phyloP scores from a whole-genome alignment of 1,140 invertebrate genomes.

The Drosophila aff. region DNA sequence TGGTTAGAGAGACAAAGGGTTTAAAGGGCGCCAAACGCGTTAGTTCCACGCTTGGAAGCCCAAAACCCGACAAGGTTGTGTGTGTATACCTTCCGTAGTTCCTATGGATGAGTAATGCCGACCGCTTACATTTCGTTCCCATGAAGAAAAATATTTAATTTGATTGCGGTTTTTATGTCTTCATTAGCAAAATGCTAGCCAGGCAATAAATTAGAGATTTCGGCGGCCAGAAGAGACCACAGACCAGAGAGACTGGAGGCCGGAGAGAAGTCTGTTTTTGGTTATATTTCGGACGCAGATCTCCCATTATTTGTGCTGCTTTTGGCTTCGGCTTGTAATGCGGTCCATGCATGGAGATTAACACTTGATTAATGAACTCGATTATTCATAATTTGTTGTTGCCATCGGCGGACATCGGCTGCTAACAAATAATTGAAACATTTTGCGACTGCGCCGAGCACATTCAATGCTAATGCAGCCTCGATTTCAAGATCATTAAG shows the following conservation, averaged over 20 bases:
- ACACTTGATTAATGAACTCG: constrained; percentile 75
- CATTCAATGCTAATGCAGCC: constrained; percentile 76
- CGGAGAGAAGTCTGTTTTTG: constrained; percentile 37
- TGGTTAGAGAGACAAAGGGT: constrained; percentile 31
- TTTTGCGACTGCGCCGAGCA: constrained; percentile 54
- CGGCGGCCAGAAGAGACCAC: constrained; percentile 17
- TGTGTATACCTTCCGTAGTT: neutral
- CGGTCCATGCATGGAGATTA: constrained; percentile 67
- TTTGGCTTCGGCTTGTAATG: constrained; percentile 44
- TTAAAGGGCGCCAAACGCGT: constrained; percentile 63
- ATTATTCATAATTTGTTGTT: constrained; percentile 80
- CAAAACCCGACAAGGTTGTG: constrained; percentile 52
- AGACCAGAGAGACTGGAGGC: constrained; percentile 12
- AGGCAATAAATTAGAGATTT: constrained; percentile 80
- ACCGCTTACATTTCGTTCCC: constrained; percentile 73
- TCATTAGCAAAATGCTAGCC: constrained; percentile 80
- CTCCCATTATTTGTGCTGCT: constrained; percentile 35
- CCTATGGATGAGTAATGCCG: constrained; percentile 64
- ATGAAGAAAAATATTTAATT: constrained; percentile 83
- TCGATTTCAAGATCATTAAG: constrained; percentile 80
- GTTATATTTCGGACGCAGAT: constrained; percentile 31
- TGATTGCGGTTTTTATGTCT: constrained; percentile 84
- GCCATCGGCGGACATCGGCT: constrained; percentile 26
- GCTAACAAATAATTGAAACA: constrained; percentile 76
- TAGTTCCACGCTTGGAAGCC: constrained; percentile 64